Percentiles rank a stretch among this genome's conserved stretches.
Conservation (phyloP, 2,113 vertebrate species). For the Pycnonotus jocosus region DNA sequence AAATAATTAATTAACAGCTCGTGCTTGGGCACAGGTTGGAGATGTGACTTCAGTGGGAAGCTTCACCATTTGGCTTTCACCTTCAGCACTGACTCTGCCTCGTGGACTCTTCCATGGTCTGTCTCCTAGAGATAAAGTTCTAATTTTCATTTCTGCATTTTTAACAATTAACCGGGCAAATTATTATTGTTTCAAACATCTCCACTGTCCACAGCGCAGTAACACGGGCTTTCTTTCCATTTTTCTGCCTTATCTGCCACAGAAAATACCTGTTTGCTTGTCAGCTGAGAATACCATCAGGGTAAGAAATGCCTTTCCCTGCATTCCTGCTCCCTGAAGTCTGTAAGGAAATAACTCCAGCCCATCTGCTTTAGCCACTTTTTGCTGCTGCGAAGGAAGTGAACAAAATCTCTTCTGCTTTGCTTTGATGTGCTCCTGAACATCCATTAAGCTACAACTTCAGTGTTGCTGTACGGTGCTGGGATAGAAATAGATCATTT, state of each 20-base stretch:
- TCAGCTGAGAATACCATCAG: neutral
- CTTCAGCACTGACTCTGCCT: neutral
- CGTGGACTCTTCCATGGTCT: neutral
- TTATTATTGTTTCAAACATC: neutral
- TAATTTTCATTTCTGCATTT: neutral
- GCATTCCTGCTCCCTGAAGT: neutral
- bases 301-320: neutral
- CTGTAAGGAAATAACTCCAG: neutral
- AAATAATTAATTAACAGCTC: neutral
- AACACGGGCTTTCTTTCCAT: neutral
- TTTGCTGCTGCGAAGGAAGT: neutral
- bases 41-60: neutral
- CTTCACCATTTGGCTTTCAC: neutral
- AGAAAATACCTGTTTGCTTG: neutral
- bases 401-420: neutral
- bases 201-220: neutral
- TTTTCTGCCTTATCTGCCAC: neutral
- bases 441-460: constrained; percentile 16
- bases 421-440: constrained; percentile 32
- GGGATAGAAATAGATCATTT: constrained; percentile 30
- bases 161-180: neutral
- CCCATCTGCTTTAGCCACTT: neutral
- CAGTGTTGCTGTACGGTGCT: neutral
- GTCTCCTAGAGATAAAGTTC: neutral
- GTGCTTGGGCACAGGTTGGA: neutral